Conservation (phyloP, 2,888 invertebrate species). For the Andrena flavipes region DNA sequence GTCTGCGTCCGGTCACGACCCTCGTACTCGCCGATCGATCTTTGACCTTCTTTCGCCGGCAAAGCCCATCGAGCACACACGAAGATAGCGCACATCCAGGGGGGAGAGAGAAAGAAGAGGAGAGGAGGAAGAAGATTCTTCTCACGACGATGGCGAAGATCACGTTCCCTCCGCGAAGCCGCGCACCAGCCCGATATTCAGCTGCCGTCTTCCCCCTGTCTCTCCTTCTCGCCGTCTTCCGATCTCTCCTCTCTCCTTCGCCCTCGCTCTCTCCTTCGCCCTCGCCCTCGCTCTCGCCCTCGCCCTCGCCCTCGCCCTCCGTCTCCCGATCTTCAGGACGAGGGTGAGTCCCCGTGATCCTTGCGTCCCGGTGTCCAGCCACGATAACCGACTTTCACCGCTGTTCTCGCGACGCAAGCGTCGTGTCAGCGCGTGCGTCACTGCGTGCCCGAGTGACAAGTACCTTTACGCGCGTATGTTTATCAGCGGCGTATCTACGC, state of each 20-base stretch:
- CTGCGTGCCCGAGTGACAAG: constrained; percentile 32
- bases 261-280: constrained; percentile 18
- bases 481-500: constrained; percentile 49
- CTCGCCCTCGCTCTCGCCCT: constrained; percentile 10
- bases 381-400: constrained; percentile 20
- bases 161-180: constrained; percentile 31
- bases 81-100: constrained; percentile 65
- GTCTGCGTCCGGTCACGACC: constrained; percentile 75
- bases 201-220: background rate
- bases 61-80: constrained; percentile 71
- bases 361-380: constrained; percentile 39
- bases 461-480: constrained; percentile 57
- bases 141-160: constrained; percentile 13
- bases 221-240: constrained; percentile 27
- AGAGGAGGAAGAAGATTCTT: too few species aligned
- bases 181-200: constrained; percentile 3
- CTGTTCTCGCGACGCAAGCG: constrained; percentile 7
- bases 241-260: constrained; percentile 60
- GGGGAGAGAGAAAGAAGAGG: constrained; percentile 62
- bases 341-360: constrained; percentile 31
- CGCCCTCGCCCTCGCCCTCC: constrained; percentile 51
- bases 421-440: constrained; percentile 35
- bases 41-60: constrained; percentile 76
- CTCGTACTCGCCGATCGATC: constrained; percentile 77
- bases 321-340: constrained; percentile 34